phyloP scores from a whole-genome alignment of 2,888 invertebrate species.

The Eledona agricola region DNA sequence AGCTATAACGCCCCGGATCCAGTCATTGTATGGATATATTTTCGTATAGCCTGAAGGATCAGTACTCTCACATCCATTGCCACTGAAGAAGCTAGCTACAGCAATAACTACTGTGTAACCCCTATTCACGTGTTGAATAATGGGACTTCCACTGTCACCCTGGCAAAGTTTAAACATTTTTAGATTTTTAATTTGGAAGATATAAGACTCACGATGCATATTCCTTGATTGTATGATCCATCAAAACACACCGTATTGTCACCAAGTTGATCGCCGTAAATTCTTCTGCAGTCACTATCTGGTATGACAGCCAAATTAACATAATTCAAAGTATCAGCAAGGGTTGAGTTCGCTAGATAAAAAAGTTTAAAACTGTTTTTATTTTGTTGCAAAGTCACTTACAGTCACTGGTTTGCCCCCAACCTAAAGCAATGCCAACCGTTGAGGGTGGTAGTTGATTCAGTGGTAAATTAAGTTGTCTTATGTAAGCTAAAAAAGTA shows the following conservation, averaged over 20 bases:
- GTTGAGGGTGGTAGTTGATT: background rate
- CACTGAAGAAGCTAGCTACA: conserved; percentile 8
- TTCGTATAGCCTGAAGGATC: conserved; percentile 5
- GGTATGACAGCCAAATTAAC: too few relatives aligned
- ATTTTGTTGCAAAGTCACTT: too few relatives aligned
- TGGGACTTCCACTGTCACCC: conserved; percentile 5
- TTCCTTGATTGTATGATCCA: background rate
- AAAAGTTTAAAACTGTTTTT: too few relatives aligned
- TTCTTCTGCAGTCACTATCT: background rate
- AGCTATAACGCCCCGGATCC: too few relatives aligned
- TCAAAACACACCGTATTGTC: background rate
- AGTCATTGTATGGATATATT: background rate
- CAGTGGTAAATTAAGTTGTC: background rate
- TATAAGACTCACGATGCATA: too few relatives aligned
- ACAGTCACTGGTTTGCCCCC: background rate
- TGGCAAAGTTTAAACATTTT: conserved; percentile 1
- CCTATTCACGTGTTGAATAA: background rate
- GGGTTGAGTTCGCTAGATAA: background rate
- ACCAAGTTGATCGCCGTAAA: background rate
- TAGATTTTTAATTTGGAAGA: too few relatives aligned
- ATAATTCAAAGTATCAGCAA: background rate
- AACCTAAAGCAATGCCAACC: background rate
- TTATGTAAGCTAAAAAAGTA: conserved; percentile 2
- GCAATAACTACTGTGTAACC: background rate
- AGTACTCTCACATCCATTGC: conserved; percentile 11